A percentile compares a stretch with the other conserved stretches of the same genome.
phyloP scores from a whole-genome alignment of 2,113 vertebrate genomes.

The Rostratula benghalensis region DNA sequence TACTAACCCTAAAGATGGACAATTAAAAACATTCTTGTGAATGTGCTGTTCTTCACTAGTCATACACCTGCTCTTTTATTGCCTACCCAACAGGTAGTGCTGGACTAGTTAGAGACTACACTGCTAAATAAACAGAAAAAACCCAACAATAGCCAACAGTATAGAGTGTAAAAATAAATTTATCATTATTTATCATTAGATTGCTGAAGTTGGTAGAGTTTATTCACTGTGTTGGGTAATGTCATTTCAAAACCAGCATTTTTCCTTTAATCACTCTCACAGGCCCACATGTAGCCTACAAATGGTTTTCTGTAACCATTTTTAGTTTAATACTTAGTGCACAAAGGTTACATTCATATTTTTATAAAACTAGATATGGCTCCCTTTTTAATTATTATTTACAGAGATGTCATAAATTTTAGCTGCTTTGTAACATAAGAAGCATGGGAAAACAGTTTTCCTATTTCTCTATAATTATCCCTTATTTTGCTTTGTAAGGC shows the following conservation, averaged over 20 bases:
- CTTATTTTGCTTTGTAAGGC: not conserved
- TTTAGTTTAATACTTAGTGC: not conserved
- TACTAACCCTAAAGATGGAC: not conserved
- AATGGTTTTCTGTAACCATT: not conserved
- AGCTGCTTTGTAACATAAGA: not conserved
- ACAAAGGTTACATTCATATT: not conserved
- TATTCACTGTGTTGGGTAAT: not conserved
- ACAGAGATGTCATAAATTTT: not conserved
- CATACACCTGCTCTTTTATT: not conserved
- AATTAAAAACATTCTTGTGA: not conserved
- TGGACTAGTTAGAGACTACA: not conserved
- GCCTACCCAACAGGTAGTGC: not conserved
- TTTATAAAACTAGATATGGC: not conserved
- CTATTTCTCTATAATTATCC: not conserved
- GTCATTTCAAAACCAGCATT: not conserved
- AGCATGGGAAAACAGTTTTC: not conserved
- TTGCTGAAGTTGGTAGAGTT: not conserved
- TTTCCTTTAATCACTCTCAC: not conserved
- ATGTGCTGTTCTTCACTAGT: not conserved
- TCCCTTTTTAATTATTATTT: not conserved
- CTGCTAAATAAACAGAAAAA: not conserved
- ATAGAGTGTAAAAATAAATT: not conserved
- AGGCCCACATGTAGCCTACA: not conserved
- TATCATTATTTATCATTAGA: not conserved
- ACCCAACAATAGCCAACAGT: rapidly evolving